Conservation (phyloP, 2,888 invertebrate species). For the Conistra vaccinii region DNA sequence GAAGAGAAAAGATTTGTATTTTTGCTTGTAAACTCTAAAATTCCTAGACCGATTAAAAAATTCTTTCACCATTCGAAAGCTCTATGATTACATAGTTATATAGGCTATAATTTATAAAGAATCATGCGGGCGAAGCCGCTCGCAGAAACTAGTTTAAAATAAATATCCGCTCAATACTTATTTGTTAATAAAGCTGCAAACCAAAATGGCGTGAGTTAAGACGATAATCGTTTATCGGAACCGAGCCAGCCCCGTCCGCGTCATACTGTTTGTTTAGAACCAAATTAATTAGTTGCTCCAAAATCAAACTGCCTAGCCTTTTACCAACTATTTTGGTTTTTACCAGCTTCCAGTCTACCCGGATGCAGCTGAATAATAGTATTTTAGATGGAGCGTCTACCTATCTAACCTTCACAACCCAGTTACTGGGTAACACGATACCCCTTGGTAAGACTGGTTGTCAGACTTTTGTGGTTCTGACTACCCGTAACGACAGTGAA, state of each 20-base stretch:
- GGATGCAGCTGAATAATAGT: background rate
- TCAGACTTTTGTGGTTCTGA: background rate
- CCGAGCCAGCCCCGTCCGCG: conserved; percentile 14
- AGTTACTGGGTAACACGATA: background rate
- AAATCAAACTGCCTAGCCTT: background rate
- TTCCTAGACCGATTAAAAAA: too few species aligned
- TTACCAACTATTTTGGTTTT: background rate
- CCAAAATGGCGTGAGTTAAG: conserved; percentile 23
- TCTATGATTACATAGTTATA: too few species aligned
- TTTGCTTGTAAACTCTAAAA: too few species aligned
- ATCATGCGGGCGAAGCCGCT: too few species aligned
- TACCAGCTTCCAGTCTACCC: background rate
- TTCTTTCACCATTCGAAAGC: too few species aligned
- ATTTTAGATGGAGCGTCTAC: too few species aligned
- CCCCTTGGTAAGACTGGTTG: background rate
- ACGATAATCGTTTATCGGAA: conserved; percentile 38
- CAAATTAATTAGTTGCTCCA: conserved; percentile 23
- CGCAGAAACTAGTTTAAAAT: too few species aligned
- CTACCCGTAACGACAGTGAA: background rate
- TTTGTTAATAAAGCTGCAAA: conserved; percentile 1
- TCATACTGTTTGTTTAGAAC: conserved; percentile 24
- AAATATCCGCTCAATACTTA: too few species aligned
- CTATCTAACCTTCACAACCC: too few species aligned
- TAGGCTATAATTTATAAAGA: too few species aligned
- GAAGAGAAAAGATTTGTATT: too few species aligned